A percentile compares a stretch with the other conserved stretches of the same genome.
Conservation (phyloP, 2,113 vertebrate species). For the Sebastes fasciatus region DNA sequence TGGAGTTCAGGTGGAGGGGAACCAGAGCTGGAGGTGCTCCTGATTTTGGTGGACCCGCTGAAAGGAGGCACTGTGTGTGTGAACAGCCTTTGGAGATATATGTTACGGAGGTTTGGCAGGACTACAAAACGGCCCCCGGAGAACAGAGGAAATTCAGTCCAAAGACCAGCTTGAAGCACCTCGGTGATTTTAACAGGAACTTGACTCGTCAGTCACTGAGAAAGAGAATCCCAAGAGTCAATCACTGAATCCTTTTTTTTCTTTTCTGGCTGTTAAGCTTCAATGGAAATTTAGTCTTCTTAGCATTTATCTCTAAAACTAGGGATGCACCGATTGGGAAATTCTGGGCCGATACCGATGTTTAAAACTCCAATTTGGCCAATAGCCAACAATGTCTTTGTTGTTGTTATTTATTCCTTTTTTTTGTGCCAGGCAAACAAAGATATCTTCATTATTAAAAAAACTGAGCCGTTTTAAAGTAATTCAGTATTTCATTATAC, state of each 20-base stretch:
- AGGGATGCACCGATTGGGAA: too few species aligned
- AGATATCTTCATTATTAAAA: too few species aligned
- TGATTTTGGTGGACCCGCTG: slow-evolving; percentile 41
- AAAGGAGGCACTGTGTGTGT: slow-evolving; percentile 36
- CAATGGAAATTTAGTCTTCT: not conserved
- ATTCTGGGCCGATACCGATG: too few species aligned
- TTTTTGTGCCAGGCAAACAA: too few species aligned
- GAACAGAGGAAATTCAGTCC: not conserved
- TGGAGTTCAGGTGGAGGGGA: slow-evolving; percentile 61
- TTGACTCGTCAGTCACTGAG: not conserved
- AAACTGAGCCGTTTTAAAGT: too few species aligned
- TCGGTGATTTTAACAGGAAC: slow-evolving; percentile 7
- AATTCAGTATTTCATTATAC: too few species aligned
- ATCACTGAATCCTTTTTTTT: not conserved
- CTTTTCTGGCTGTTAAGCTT: not conserved
- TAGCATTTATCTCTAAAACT: slow-evolving; percentile 25
- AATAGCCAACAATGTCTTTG: too few species aligned
- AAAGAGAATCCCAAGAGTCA: not conserved
- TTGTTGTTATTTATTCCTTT: too few species aligned
- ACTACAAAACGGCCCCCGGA: slow-evolving; percentile 18
- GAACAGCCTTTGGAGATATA: slow-evolving; percentile 9
- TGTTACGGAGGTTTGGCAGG: not conserved
- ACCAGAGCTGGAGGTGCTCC: slow-evolving; percentile 48
- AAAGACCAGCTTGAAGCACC: not conserved
- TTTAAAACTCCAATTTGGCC: too few species aligned